Base-by-base conservation (phyloP, 1,140 invertebrate genomes). In the Aculops lycopersici region DNA sequence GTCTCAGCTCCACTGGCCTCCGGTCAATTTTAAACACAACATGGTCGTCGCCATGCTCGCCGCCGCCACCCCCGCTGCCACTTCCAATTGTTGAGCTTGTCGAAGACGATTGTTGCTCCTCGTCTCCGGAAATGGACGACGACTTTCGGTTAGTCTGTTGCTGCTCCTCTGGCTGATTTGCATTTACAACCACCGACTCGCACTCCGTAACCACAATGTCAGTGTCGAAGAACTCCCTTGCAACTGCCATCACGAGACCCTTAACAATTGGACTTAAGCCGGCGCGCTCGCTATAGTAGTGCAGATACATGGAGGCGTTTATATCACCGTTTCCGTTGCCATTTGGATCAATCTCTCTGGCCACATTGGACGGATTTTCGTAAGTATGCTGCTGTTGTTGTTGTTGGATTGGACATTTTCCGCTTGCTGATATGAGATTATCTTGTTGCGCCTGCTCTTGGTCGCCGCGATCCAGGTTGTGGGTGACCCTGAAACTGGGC, bases 401-500 rank as follows among this genome's bases (percentile, higher is more conserved):
- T 31, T 8, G 24, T 8, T n/a, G 8, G n/a, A n/a, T 31, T n/a
- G n/a, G 8, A 31, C n/a, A 8, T 8, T 31, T 8, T 8, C 24
- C 24, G n/a, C 24, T 31, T n/a, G 8, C 24, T n/a, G 8, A 8
- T 8, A 31, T 31, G 8, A 8, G 24, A n/a, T n/a, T n/a, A 8
- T n/a, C 24, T 8, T 31, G 8, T 8, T 8, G 24, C 24, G 24
- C 24, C n/a, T n/a, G n/a, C n/a, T n/a, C n/a, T n/a, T n/a, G n/a
- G n/a, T n/a, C n/a, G n/a, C n/a, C n/a, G n/a, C n/a, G n/a, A n/a
- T n/a, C n/a, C 24, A 47, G 42, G 39, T 51, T 47, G 13, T 39
- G 41, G 1, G 55, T 51, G 40, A 59, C 60, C 35, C 58, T 51
- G 49, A 60, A 60, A 20, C 55, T 57, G 1, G 58, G 58, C 20